Evolutionary conservation across 2,113 vertebrate genomes (phyloP).

Genomic region (Ifrita kowaldi): DNA sequence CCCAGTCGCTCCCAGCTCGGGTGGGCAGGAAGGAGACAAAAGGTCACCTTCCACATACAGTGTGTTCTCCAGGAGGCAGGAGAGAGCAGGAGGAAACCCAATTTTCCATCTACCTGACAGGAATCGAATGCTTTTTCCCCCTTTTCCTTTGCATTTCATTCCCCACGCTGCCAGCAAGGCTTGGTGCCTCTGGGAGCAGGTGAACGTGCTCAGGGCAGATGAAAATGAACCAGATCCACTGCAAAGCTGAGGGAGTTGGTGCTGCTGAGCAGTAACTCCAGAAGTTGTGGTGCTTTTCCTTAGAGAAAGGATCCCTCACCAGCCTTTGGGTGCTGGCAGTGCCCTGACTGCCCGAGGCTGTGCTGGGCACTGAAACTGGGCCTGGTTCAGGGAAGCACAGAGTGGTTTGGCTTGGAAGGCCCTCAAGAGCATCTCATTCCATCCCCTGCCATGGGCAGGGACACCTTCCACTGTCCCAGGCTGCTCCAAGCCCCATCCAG

Average conservation of each 20-base stretch:
- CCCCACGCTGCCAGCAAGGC: fast-evolving
- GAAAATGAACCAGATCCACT: neutral
- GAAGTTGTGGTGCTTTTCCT: neutral
- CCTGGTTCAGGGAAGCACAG: neutral
- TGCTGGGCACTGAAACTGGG: neutral
- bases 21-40: neutral
- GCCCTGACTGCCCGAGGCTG: neutral
- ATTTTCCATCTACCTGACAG: neutral
- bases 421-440: fast-evolving
- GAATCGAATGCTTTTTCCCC: fast-evolving
- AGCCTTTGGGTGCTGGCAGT: neutral
- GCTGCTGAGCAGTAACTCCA: neutral
- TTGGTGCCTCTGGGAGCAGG: neutral
- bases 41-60: neutral
- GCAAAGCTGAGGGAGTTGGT: neutral
- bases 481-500: fast-evolving
- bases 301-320: neutral
- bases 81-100: neutral
- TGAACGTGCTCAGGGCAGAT: neutral
- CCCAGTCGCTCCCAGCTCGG: neutral
- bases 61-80: neutral
- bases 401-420: neutral
- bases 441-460: neutral
- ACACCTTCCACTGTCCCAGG: neutral
- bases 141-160: neutral